phyloP scores from a whole-genome alignment of 2,888 invertebrate genomes.

The Drosophila tanythrix region DNA sequence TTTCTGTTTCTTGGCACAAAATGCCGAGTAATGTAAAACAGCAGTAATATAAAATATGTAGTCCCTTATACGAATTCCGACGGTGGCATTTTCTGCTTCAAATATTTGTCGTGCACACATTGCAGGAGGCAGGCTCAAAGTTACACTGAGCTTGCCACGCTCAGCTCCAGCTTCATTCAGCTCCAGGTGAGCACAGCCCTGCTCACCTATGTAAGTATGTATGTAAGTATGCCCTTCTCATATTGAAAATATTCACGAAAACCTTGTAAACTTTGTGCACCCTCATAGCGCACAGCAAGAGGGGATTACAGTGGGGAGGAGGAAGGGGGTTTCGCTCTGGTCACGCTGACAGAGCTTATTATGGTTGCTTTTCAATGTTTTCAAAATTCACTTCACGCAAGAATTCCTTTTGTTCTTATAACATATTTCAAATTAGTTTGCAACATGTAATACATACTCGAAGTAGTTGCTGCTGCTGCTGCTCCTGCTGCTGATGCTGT shows the following conservation, averaged over 20 bases:
- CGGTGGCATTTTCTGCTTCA: conserved; percentile 68
- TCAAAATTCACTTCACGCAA: conserved; percentile 70
- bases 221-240: conserved; percentile 23
- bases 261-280: conserved; percentile 57
- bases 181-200: conserved; percentile 41
- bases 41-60: conserved; percentile 70
- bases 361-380: conserved; percentile 56
- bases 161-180: conserved; percentile 5
- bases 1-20: conserved; percentile 47
- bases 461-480: conserved; percentile 7
- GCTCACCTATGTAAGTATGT: conserved; percentile 30
- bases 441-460: conserved; percentile 34
- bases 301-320: background rate
- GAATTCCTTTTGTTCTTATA: conserved; percentile 70
- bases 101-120: conserved; percentile 70
- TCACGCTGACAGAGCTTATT: conserved; percentile 72
- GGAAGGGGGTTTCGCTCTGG: conserved; percentile 41
- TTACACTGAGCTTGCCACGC: conserved; percentile 36
- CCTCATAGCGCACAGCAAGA: conserved; percentile 32
- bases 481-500: background rate
- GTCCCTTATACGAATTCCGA: conserved; percentile 66
- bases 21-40: conserved; percentile 68
- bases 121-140: conserved; percentile 37
- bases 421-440: conserved; percentile 65
- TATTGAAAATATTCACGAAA: conserved; percentile 65